Conservation (phyloP, 2,888 invertebrate genomes). For the Phlogophora meticulosa region DNA sequence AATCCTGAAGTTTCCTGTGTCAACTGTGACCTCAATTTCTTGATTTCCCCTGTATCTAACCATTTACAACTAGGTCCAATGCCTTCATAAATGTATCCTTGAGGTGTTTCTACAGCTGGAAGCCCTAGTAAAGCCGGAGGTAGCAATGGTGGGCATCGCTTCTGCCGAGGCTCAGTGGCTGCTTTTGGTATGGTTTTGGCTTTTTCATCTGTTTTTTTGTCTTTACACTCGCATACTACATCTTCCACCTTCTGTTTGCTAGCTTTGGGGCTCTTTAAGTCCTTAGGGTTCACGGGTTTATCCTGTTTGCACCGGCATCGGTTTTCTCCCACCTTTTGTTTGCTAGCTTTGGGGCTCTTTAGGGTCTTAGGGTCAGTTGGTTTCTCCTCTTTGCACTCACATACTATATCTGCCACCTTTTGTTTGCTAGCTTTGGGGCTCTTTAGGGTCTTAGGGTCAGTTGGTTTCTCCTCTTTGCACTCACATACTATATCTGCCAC, state of each 20-base stretch:
- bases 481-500: too few relatives aligned
- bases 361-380: too few relatives aligned
- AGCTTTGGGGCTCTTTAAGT: too few relatives aligned
- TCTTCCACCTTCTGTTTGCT: background rate
- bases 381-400: too few relatives aligned
- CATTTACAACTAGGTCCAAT: conserved; percentile 18
- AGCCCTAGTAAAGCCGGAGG: background rate
- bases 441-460: too few relatives aligned
- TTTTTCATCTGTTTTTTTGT: background rate
- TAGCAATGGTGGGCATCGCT: background rate
- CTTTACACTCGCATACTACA: background rate
- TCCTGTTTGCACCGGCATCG: too few relatives aligned
- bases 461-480: too few relatives aligned
- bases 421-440: too few relatives aligned
- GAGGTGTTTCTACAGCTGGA: background rate
- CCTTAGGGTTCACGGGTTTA: background rate
- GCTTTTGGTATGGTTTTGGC: background rate
- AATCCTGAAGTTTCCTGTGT: conserved; percentile 18
- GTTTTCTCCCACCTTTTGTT: too few relatives aligned
- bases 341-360: too few relatives aligned
- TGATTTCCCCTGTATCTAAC: background rate
- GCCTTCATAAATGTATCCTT: conserved; percentile 1
- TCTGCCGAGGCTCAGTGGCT: background rate
- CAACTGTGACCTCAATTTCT: conserved; percentile 14
- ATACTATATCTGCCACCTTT: too few relatives aligned